Conservation (phyloP, 2,888 invertebrate species). For the Venusia cambrica region DNA sequence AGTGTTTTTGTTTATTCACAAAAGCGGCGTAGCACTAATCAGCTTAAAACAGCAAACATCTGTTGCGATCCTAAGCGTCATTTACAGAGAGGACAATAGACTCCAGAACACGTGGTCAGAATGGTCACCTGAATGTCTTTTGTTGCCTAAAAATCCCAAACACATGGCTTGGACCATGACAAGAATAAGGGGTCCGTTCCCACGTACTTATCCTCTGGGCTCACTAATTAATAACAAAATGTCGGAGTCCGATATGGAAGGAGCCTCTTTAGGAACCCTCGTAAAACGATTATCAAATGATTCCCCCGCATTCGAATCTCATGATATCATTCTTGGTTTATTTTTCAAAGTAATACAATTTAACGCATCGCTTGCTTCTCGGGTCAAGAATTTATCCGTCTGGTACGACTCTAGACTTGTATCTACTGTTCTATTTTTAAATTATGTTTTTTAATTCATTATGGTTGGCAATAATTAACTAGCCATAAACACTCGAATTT, state of each 20-base stretch:
- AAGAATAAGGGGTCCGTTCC: slow-evolving; percentile 57
- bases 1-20: slow-evolving; percentile 38
- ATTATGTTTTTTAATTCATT: slow-evolving; percentile 11
- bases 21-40: slow-evolving; percentile 36
- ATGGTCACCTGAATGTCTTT: slow-evolving; percentile 60
- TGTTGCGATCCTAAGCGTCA: slow-evolving; percentile 53
- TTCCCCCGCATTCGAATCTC: slow-evolving; percentile 54
- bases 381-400: slow-evolving; percentile 17
- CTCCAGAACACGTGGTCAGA: slow-evolving; percentile 55
- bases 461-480: slow-evolving; percentile 34
- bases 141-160: slow-evolving; percentile 60
- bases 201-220: slow-evolving; percentile 65
- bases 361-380: slow-evolving; percentile 52
- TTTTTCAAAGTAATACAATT: slow-evolving; percentile 65
- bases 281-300: slow-evolving; percentile 78
- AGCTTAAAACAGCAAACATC: slow-evolving; percentile 54
- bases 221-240: slow-evolving; percentile 73
- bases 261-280: slow-evolving; percentile 66
- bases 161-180: slow-evolving; percentile 54
- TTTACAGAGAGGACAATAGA: slow-evolving; percentile 51
- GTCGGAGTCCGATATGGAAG: slow-evolving; percentile 65
- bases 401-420: slow-evolving; percentile 1
- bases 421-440: slow-evolving; percentile 7
- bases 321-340: slow-evolving; percentile 56
- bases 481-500: slow-evolving; percentile 15